Evolutionary conservation across 1,140 invertebrate species (phyloP), one percentile per base, ranked within the genome.

Genomic region (Leptinotarsa undecemlineata): DNA sequence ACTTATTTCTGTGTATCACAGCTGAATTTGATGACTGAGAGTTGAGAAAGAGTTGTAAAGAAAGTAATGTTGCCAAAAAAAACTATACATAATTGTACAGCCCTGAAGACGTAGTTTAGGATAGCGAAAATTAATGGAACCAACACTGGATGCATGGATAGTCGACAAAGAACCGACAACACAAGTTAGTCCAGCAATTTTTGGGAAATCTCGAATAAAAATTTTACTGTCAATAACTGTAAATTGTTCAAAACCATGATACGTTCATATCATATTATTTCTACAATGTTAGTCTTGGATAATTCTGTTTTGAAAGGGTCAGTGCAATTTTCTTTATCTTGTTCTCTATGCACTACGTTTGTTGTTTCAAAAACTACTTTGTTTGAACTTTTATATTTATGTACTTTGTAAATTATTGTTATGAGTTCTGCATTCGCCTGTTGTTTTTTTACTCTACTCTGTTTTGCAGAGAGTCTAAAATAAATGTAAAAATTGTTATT

Each of bases 311-410:
- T 14, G 3, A 42, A 15, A 17, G 51, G 51, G 51, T 57, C 51
- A 57, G 51, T 57, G 51, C 51, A 57, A 57, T 57, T 57, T 57
- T 57, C n/a, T 57, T 57, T 57, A 42, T 42, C 33, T 42, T 42
- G 33, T 42, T 57, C 15, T 57, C n/a, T 3, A 17, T 57, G 51
- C 51, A 57, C 51, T 57, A 57, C 15, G 15, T 57, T 57, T 57
- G 51, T 57, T 57, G 33, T n/a, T 3, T 15, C 51, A 57, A 57
- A 42, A 57, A 57, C 51, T 57, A 0, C 2, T 57, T 17, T 57
- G n/a, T 57, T 57, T 17, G 51, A 57, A n/a, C n/a, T 57, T 57
- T 57, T 57, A 1, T 57, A 19, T 57, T 57, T n/a, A 57, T 19
- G 51, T 57, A 57, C n/a, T 19, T 15, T 57, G 51, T 57, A 57